Evolutionary conservation across 2,113 vertebrate genomes (phyloP).

Genomic region (Setophaga kirtlandii): DNA sequence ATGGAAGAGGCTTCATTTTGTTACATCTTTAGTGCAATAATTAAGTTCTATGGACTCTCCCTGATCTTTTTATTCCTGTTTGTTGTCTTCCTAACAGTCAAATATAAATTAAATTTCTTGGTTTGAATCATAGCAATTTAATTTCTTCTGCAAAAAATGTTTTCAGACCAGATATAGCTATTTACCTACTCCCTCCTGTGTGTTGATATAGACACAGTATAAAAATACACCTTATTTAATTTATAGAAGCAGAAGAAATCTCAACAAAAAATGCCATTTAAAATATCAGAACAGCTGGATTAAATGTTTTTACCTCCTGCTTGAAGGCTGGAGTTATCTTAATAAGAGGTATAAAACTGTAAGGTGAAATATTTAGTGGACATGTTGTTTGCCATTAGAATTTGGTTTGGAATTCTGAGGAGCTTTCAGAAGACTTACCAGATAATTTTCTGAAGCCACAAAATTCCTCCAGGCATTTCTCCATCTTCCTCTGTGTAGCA

Average conservation of each 20-base stretch:
- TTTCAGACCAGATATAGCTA: neutral
- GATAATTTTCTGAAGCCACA: slow-evolving; percentile 35
- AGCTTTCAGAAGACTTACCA: slow-evolving; percentile 1
- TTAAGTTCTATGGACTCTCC: neutral
- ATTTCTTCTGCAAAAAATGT: rapidly evolving
- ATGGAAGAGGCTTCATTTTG: neutral
- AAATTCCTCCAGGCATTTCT: slow-evolving; percentile 31
- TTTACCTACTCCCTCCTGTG: neutral
- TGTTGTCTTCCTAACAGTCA: neutral
- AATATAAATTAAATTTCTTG: neutral
- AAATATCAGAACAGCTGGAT: neutral
- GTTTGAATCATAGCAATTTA: neutral
- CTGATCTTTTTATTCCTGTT: neutral
- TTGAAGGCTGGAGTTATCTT: neutral
- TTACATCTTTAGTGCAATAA: neutral
- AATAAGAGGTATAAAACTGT: neutral
- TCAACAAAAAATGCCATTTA: neutral
- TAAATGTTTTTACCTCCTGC: neutral
- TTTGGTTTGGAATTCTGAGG: slow-evolving; percentile 44
- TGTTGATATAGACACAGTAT: neutral
- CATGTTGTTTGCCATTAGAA: slow-evolving; percentile 19
- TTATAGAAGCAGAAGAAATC: neutral
- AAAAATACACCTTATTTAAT: neutral
- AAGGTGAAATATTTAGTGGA: neutral
- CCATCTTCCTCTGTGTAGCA: neutral